Evolutionary conservation across 2,797 vertebrate species (phyloP).

Genomic region (Melopsittacus undulatus): DNA sequence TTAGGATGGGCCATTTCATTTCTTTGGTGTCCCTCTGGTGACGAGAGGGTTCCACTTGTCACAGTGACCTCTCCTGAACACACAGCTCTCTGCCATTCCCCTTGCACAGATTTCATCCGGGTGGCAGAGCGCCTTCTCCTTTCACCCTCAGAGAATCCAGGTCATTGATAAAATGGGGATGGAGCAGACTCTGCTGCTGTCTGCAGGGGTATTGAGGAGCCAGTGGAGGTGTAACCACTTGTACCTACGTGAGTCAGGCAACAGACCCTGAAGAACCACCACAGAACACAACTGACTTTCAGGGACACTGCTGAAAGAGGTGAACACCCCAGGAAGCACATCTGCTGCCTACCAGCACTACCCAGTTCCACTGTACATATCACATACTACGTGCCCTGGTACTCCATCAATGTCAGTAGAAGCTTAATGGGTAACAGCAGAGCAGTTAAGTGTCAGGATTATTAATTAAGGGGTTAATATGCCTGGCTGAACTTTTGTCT

Average conservation of each 20-base stretch:
- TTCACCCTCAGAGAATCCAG: background rate
- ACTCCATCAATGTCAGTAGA: background rate
- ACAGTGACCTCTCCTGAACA: background rate
- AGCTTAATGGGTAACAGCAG: background rate
- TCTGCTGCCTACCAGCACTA: background rate
- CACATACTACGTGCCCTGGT: background rate
- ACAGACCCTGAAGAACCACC: background rate
- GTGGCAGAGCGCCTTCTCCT: background rate
- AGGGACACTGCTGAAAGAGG: background rate
- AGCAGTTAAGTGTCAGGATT: background rate
- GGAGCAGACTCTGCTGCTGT: background rate
- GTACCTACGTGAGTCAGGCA: too few relatives aligned
- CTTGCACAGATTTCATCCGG: background rate
- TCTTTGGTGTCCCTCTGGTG: background rate
- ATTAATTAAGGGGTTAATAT: conserved; percentile 40
- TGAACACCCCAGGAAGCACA: background rate
- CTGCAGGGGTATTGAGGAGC: background rate
- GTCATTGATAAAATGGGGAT: background rate
- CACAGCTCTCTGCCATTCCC: background rate
- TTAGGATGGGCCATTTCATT: background rate
- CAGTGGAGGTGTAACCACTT: accelerated
- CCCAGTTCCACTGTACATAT: background rate
- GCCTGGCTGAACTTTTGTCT: conserved; percentile 15
- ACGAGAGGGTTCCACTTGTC: background rate
- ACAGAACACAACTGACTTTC: background rate